Percentiles rank a stretch among this genome's conserved stretches.
These are phyloP conservation scores for Addax nasomaculatus DNA, from an alignment of 2,113 vertebrate genomes.

Conservation along the genomic window DNA sequence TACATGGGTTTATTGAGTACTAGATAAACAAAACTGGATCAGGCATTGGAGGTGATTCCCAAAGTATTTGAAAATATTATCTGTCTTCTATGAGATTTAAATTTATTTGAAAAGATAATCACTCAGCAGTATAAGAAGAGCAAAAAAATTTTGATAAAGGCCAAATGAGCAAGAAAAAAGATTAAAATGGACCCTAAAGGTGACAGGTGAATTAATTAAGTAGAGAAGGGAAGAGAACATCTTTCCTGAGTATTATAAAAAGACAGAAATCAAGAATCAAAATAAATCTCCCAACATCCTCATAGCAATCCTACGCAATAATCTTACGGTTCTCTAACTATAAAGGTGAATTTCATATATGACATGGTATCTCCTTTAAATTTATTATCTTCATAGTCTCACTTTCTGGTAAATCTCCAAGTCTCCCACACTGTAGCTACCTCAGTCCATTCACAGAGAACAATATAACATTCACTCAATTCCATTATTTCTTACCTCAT, in stretches of 20 bases:
- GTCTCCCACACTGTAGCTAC: neutral
- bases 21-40: neutral
- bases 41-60: neutral
- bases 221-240: neutral
- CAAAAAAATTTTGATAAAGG: neutral
- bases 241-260: neutral
- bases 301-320: neutral
- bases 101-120: neutral
- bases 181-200: neutral
- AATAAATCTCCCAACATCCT: neutral
- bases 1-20: neutral
- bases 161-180: neutral
- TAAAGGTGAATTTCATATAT: neutral
- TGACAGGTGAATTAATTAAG: neutral
- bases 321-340: neutral
- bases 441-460: neutral
- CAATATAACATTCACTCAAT: neutral
- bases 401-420: neutral
- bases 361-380: neutral
- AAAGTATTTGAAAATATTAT: neutral
- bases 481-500: neutral
- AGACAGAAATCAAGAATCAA: neutral
- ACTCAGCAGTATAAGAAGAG: neutral
- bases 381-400: neutral
- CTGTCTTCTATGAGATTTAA: neutral